Base-by-base conservation (phyloP, 2,888 invertebrate species). In the Eupithecia subumbrata region DNA sequence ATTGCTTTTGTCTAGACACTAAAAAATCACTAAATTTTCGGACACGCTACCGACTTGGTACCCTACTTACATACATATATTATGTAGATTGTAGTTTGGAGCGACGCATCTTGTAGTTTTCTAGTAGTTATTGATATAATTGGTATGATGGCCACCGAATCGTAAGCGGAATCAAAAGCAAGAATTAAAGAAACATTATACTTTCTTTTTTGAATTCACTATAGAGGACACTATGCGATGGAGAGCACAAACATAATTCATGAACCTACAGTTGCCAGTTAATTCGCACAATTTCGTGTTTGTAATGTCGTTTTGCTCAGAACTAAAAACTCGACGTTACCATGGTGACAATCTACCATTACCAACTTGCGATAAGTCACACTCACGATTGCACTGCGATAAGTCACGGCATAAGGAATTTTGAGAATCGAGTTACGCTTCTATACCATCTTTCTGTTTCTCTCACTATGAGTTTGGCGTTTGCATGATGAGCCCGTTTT, bases 401-500 rank as follows among this genome's bases (percentile, higher is more conserved):
- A 30, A n/a, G n/a, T n/a, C n/a, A n/a, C n/a, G 18, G n/a, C 37
- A 18, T 22, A n/a, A 52, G 8, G 16, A 67, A 43, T 22, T 9
- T n/a, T 18, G 18, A 66, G 12, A 68, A 16, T 68, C 43, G 56
- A 72, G 66, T 76, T 76, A 7, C 74, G 16, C 43, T 56, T 76
- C 76, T 76, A 74, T 64, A 64, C n/a, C n/a, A 12, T 66, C 25
- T 60, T 72, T 34, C 40, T 45, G 25, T 40, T 30, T 37, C 12
- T 43, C 69, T 68, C 16, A 22, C 43, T 76, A 69, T 69, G 90
- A 89, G 90, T 92, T 90, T 91, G 94, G 92, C 93, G 94, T 95
- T 94, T 94, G 94, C 93, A 93, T 95, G 94, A 94, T 95, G 94
- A 94, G 91, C 92, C 91, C 92, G 91, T 94, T 94, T 94, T 94